Percentiles rank a stretch among this genome's conserved stretches.
Evolutionary conservation across 2,113 vertebrate species (phyloP).

Genomic region (Alethe diademata): DNA sequence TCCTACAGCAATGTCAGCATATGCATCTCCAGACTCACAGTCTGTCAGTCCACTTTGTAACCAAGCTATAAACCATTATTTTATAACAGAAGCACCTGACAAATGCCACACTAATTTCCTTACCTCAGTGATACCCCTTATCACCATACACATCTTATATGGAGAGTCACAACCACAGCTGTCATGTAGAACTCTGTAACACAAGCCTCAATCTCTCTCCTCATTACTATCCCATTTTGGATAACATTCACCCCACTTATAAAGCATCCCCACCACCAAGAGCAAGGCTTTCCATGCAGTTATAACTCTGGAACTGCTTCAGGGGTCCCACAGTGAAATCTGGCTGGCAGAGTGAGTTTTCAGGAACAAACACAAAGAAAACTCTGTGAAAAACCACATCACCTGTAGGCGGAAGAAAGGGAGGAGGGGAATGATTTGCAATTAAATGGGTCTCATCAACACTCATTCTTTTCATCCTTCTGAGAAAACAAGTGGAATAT

Average conservation of each 20-base stretch:
- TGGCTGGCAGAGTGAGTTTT: not conserved
- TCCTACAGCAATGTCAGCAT: not conserved
- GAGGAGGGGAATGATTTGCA: not conserved
- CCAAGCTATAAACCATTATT: not conserved
- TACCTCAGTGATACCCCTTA: not conserved
- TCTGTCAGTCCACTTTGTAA: not conserved
- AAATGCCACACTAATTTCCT: not conserved
- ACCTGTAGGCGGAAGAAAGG: not conserved
- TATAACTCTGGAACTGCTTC: not conserved
- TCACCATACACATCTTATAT: rapidly evolving
- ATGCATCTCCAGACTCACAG: rapidly evolving
- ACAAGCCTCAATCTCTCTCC: not conserved
- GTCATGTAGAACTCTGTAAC: rapidly evolving
- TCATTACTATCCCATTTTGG: not conserved
- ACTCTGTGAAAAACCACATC: not conserved
- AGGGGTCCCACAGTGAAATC: not conserved
- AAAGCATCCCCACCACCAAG: not conserved
- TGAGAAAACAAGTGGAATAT: constrained; percentile 25
- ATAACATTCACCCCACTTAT: not conserved
- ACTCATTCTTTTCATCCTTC: not conserved
- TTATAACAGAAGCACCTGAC: not conserved
- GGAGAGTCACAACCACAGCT: not conserved
- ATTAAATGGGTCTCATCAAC: not conserved
- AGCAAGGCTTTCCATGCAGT: not conserved
- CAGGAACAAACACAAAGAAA: not conserved